Conservation (phyloP, 2,888 invertebrate species). For the Galeopsomyia nigrocyanea region DNA sequence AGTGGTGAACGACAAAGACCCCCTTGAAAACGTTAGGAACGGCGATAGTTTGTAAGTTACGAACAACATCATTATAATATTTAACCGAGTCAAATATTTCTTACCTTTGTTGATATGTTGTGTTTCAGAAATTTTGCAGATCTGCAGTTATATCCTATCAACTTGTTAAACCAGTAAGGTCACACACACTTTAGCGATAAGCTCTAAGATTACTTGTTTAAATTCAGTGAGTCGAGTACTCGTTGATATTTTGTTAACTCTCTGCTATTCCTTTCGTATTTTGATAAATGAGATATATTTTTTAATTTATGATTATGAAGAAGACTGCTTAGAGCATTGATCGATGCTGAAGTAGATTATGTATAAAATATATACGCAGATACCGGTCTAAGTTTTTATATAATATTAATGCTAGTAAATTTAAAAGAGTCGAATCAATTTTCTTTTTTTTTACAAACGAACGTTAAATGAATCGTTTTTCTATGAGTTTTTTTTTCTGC, state of each 20-base stretch:
- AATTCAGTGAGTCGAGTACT: constrained; percentile 12
- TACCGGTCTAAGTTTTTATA: constrained; percentile 28
- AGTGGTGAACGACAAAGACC: constrained; percentile 64
- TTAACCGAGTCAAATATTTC: constrained; percentile 20
- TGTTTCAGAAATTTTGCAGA: constrained; percentile 47
- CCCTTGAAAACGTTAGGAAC: constrained; percentile 66
- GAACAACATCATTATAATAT: constrained; percentile 12
- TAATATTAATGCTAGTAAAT: constrained; percentile 35
- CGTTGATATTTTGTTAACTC: constrained; percentile 29
- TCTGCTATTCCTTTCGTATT: constrained; percentile 19
- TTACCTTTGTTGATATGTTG: neutral
- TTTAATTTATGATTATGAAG: constrained; percentile 29
- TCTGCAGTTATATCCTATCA: constrained; percentile 47
- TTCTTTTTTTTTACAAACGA: constrained; percentile 11
- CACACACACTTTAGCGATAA: constrained; percentile 7
- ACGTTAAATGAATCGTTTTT: constrained; percentile 16
- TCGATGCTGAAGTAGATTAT: constrained; percentile 27
- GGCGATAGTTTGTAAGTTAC: constrained; percentile 68
- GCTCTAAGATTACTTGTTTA: constrained; percentile 5
- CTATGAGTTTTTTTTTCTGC: no score
- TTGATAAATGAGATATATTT: constrained; percentile 26
- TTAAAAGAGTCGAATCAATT: constrained; percentile 8
- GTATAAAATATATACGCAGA: constrained; percentile 34
- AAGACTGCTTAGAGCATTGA: constrained; percentile 40
- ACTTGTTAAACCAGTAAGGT: constrained; percentile 58